Evolutionary conservation across 1,140 invertebrate species (phyloP), one percentile per base, ranked within the genome.

Genomic region (Drosophila obscura): DNA sequence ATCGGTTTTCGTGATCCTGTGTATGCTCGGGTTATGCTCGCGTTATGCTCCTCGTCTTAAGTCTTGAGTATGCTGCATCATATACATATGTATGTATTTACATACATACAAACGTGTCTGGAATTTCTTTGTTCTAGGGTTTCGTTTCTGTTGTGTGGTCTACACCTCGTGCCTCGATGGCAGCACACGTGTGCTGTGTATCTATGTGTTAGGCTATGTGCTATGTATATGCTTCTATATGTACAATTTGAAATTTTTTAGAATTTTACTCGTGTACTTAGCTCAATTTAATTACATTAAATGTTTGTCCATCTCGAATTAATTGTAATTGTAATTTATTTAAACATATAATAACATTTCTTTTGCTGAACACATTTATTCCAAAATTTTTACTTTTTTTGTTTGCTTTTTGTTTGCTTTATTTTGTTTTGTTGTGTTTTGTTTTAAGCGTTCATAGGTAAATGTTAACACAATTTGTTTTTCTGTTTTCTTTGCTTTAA

Each of bases 291-390:
- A 85, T 81, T 84, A 66, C 78, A 80, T 80, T 80, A 72, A 79
- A 71, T 75, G 58, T 79, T 51, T 79, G 56, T 60, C 67, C 52
- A 63, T 60, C 65, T 59, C 63, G 64, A 69, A 69, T 80, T 59
- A 60, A 60, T 52, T 85, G 58, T 87, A 75, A 61, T 53, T 85
- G 58, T 87, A 75, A 59, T 60, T 74, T 63, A 65, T 90, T 90
- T 90, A 90, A 90, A 90, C 85, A 90, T 90, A 90, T 90, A 90
- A 90, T 90, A 90, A 90, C 85, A 90, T 90, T 87, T 68, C 31
- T 76, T 75, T 87, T 65, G 73, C 79, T 91, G 89, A 91, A 91
- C 89, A 91, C 89, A 91, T 91, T 90, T 91, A 90, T 91, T 91
- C 84, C 88, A 85, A 91, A 89, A 65, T 75, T 85, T 88, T 79